Conservation (phyloP, 1,140 invertebrate genomes). For the Drosophila paulistorum region DNA sequence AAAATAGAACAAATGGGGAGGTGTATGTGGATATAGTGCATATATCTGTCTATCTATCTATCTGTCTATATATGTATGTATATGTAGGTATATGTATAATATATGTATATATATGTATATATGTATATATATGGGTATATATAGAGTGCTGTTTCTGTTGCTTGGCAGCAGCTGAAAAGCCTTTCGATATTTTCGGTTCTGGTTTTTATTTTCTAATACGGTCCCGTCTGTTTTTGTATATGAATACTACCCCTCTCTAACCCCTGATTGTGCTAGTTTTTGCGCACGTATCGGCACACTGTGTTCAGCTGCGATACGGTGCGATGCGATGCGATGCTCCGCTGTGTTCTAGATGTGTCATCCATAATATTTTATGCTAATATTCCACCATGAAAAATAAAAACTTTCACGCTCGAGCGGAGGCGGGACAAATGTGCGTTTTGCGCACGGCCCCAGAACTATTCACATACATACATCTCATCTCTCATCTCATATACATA, state of each 20-base stretch:
- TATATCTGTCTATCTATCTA: conserved; percentile 35
- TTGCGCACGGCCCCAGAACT: conserved; percentile 76
- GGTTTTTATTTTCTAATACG: conserved; percentile 21
- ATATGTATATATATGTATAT: conserved; percentile 29
- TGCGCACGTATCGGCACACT: conserved; percentile 44
- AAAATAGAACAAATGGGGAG: conserved; percentile 63
- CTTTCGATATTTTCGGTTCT: conserved; percentile 60
- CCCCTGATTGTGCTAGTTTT: conserved; percentile 44
- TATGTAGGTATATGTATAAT: conserved; percentile 19
- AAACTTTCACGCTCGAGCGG: conserved; percentile 76
- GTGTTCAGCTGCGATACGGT: conserved; percentile 7
- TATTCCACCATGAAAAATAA: conserved; percentile 73
- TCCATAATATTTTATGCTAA: conserved; percentile 81
- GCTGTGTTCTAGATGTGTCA: conserved; percentile 74
- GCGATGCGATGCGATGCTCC: conserved; percentile 41
- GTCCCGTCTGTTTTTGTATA: conserved; percentile 44
- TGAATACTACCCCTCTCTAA: background rate
- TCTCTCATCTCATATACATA: conserved; percentile 23
- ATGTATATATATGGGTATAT: conserved; percentile 23
- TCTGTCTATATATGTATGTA: background rate
- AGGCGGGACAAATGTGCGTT: conserved; percentile 80
- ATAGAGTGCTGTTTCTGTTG: conserved; percentile 26
- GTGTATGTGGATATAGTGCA: conserved; percentile 14
- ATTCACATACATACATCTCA: conserved; percentile 28
- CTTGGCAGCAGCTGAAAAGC: conserved; percentile 56